Percentiles rank a stretch among this genome's conserved stretches.
These are phyloP conservation scores for Zeugodacus cucurbitae DNA, from an alignment of 1,140 invertebrate species.

Conservation along the genomic window DNA sequence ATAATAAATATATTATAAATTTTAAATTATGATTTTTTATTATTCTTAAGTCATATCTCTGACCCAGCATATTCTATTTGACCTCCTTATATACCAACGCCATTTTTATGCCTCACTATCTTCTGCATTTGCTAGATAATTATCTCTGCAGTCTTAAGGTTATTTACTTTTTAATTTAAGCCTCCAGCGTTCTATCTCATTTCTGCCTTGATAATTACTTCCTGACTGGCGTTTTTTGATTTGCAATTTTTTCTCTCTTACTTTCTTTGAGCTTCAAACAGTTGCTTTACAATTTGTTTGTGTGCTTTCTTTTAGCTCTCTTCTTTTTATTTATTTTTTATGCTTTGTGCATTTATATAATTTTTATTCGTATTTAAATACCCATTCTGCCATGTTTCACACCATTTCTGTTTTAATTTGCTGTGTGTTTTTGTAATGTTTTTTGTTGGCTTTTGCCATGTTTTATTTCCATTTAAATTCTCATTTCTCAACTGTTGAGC, in stretches of 20 bases:
- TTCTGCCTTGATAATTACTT: slow-evolving; percentile 33
- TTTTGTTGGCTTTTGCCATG: not conserved
- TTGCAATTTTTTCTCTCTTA: not conserved
- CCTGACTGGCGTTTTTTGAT: not conserved
- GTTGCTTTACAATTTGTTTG: not conserved
- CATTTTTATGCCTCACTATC: not conserved
- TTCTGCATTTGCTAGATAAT: not conserved
- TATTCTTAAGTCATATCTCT: not conserved
- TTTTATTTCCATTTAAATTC: slow-evolving; percentile 15
- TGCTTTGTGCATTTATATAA: not conserved
- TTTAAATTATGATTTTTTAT: not conserved
- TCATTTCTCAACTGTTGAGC: slow-evolving; percentile 27
- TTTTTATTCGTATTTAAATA: not conserved
- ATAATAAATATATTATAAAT: no score
- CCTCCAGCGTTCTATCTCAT: not conserved
- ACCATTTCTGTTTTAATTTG: not conserved
- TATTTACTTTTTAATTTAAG: slow-evolving; percentile 21
- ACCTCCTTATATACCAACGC: no score
- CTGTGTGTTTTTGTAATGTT: not conserved
- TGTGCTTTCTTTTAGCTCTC: not conserved
- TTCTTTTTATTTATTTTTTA: no score
- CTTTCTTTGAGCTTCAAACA: not conserved
- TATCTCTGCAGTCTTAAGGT: not conserved
- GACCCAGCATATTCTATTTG: not conserved
- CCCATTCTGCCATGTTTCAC: not conserved